Conservation (phyloP, 1,140 invertebrate species). For the Trinorchestia longiramus region DNA sequence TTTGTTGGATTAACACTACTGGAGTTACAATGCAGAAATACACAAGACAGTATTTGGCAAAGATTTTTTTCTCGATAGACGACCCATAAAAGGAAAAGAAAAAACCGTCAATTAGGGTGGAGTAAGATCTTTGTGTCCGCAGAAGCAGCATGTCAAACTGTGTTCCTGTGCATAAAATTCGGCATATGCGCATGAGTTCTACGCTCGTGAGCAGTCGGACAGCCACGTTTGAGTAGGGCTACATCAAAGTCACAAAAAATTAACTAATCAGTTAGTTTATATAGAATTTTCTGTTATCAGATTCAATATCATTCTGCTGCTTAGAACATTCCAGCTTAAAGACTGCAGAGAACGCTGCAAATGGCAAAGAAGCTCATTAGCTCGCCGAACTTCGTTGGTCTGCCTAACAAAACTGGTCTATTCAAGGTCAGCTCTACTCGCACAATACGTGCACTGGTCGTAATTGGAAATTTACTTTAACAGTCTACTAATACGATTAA, state of each 20-base stretch:
- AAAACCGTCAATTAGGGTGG: no score
- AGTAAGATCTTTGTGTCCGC: no score
- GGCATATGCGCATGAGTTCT: no score
- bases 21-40: no score
- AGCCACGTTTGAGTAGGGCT: no score
- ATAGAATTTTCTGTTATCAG: background rate
- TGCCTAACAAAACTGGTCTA: background rate
- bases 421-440: background rate
- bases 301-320: background rate
- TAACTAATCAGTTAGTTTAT: background rate
- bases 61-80: no score
- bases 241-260: background rate
- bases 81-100: no score
- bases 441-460: background rate
- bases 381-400: background rate
- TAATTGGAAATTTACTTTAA: background rate
- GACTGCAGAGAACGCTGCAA: background rate
- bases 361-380: background rate
- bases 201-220: no score
- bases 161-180: no score
- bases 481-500: background rate
- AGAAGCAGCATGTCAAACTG: no score
- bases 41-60: no score
- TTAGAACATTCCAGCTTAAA: background rate
- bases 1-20: no score